Conservation (phyloP, 2,888 invertebrate species). For the Volucella inflata region DNA sequence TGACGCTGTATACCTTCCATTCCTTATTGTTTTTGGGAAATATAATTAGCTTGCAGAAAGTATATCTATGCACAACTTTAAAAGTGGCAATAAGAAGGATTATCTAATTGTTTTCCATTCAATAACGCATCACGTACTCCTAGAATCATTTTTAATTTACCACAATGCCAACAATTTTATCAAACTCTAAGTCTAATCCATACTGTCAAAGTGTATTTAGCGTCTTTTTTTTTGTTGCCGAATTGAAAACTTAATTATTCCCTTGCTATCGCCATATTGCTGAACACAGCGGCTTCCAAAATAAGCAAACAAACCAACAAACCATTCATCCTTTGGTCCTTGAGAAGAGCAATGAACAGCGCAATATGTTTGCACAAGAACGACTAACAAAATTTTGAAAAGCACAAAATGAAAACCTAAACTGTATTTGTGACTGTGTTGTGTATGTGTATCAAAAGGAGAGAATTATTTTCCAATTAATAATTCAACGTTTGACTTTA, state of each 20-base stretch:
- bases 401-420: slow-evolving; percentile 38
- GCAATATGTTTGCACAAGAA: slow-evolving; percentile 55
- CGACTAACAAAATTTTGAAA: slow-evolving; percentile 47
- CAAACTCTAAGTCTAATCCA: background rate
- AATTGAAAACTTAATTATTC: slow-evolving; percentile 42
- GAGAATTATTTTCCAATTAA: slow-evolving; percentile 73
- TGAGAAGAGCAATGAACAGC: background rate
- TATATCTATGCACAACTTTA: too few species aligned
- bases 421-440: background rate
- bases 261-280: slow-evolving; percentile 25
- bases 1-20: too few species aligned
- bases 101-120: too few species aligned
- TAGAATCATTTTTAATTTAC: too few species aligned
- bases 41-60: too few species aligned
- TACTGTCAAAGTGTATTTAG: slow-evolving; percentile 27
- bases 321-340: background rate
- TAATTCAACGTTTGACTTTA: slow-evolving; percentile 70
- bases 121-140: too few species aligned
- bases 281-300: slow-evolving; percentile 5
- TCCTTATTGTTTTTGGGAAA: too few species aligned
- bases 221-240: slow-evolving; percentile 7
- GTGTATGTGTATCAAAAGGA: background rate
- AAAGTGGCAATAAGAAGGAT: too few species aligned
- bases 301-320: slow-evolving; percentile 22
- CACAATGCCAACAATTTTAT: too few species aligned